A percentile compares a stretch with the other conserved stretches of the same genome.
Evolutionary conservation across 2,888 invertebrate genomes (phyloP).

Genomic region (Dolomedes plantarius): DNA sequence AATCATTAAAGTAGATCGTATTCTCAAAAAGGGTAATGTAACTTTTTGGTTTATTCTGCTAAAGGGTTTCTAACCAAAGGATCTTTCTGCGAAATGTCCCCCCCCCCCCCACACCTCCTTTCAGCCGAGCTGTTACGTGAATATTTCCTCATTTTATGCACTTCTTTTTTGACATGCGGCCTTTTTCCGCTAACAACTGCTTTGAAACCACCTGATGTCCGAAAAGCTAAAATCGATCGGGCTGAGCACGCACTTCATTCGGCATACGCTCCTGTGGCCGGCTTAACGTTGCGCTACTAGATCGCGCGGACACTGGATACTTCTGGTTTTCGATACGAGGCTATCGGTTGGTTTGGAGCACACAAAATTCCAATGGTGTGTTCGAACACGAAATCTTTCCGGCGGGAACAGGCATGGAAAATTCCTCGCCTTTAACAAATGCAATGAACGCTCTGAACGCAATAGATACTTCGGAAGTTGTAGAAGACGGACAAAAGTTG

Average conservation of each 20-base stretch:
- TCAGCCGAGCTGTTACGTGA: not conserved
- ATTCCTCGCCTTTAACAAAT: constrained; percentile 37
- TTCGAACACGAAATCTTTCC: constrained; percentile 57
- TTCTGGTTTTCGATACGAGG: not conserved
- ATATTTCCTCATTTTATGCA: not conserved
- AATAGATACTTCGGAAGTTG: constrained; percentile 39
- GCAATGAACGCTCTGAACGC: constrained; percentile 54
- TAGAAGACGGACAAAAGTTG: constrained; percentile 29
- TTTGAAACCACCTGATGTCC: constrained; percentile 59
- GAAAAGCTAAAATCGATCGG: constrained; percentile 54
- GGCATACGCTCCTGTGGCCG: not conserved
- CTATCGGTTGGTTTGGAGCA: no score
- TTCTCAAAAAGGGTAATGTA: no score
- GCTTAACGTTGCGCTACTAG: not conserved
- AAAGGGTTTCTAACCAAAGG: not conserved
- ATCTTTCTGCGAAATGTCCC: not conserved
- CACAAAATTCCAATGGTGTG: constrained; percentile 61
- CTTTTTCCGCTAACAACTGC: constrained; percentile 39
- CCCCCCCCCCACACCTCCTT: not conserved
- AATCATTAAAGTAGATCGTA: no score
- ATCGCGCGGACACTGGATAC: not conserved
- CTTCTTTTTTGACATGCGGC: constrained; percentile 1
- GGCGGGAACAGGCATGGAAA: constrained; percentile 20
- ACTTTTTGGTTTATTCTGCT: no score
- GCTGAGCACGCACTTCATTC: constrained; percentile 29